These are phyloP conservation scores for Apogon talboti DNA, from an alignment of 2,797 vertebrate species.

Conservation along the genomic window DNA sequence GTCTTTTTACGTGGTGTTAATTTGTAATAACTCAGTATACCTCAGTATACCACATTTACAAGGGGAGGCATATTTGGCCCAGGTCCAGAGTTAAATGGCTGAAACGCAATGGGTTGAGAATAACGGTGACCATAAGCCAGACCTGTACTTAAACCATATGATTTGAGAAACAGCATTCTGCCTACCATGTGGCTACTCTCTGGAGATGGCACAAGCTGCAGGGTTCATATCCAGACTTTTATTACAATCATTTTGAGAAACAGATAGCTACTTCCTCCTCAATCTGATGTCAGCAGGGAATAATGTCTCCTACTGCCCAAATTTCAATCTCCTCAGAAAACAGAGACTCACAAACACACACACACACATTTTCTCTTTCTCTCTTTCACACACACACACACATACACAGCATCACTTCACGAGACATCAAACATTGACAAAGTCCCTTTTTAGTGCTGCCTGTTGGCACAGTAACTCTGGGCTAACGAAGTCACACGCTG, in stretches of 20 bases:
- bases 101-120: constrained; percentile 62
- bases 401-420: constrained; percentile 77
- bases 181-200: constrained; percentile 1
- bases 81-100: constrained; percentile 60
- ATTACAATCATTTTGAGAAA: constrained; percentile 61
- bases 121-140: constrained; percentile 60
- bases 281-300: constrained; percentile 67
- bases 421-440: constrained; percentile 88
- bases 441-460: constrained; percentile 88
- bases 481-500: constrained; percentile 85
- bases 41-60: too few relatives aligned
- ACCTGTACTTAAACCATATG: constrained; percentile 43
- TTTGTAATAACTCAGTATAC: too few relatives aligned
- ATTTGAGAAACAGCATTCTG: constrained; percentile 14
- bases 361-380: background rate
- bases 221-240: constrained; percentile 38
- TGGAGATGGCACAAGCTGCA: constrained; percentile 29
- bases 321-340: constrained; percentile 75
- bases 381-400: constrained; percentile 11
- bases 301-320: constrained; percentile 67
- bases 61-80: constrained; percentile 50
- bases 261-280: constrained; percentile 62
- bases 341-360: constrained; percentile 20
- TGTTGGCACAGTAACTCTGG: constrained; percentile 86
- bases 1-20: too few relatives aligned